Percentiles rank a stretch among this genome's conserved stretches.
Conservation (phyloP, 2,797 vertebrate species). For the Sylvia borin region DNA sequence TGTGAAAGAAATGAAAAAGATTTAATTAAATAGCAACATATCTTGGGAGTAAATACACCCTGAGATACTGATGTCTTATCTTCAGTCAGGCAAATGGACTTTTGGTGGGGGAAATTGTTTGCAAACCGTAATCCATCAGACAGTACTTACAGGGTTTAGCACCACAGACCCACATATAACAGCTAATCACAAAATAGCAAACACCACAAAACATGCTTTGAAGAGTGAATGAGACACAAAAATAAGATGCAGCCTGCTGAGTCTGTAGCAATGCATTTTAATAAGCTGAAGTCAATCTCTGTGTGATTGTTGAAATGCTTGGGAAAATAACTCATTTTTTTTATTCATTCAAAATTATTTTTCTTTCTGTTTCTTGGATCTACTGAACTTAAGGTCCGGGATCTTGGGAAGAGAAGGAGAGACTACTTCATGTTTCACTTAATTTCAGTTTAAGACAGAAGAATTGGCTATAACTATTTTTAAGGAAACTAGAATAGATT, state of each 20-base stretch:
- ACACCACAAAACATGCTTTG: background rate
- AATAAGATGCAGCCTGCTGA: background rate
- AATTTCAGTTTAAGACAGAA: background rate
- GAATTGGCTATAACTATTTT: background rate
- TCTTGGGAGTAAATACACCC: constrained; percentile 45
- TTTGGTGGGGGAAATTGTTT: constrained; percentile 14
- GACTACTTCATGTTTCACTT: background rate
- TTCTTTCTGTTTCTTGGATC: background rate
- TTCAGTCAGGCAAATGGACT: constrained; percentile 41
- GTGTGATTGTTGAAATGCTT: background rate
- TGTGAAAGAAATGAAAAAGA: constrained; percentile 47
- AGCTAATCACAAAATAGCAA: constrained; percentile 5
- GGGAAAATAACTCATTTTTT: background rate
- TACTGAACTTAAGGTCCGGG: background rate
- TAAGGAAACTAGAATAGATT: background rate
- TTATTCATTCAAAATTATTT: background rate
- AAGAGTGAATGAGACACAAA: constrained; percentile 1
- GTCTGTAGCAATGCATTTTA: background rate
- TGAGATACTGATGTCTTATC: background rate
- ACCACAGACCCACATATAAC: background rate
- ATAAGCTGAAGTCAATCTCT: background rate
- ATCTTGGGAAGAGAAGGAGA: background rate
- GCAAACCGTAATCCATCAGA: constrained; percentile 37
- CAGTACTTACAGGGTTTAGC: constrained; percentile 11
- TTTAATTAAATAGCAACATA: constrained; percentile 51